Evolutionary conservation across 2,888 invertebrate genomes (phyloP).

Genomic region (Sinodicranocentrus sp.): DNA sequence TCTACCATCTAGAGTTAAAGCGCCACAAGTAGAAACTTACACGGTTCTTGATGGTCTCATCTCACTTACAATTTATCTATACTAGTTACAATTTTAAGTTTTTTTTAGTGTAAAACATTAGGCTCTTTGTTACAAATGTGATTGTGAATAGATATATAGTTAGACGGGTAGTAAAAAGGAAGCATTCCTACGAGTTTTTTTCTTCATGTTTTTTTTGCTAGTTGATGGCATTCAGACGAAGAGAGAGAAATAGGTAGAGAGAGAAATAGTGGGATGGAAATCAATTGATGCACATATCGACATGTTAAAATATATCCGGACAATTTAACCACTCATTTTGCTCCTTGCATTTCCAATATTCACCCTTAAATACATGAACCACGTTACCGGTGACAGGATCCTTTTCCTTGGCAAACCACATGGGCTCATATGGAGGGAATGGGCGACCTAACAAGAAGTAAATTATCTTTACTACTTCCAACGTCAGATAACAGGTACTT

Average conservation of each 20-base stretch:
- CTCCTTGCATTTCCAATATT: slow-evolving; percentile 96
- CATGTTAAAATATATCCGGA: slow-evolving; percentile 88
- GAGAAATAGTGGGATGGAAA: too few species aligned
- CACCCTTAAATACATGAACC: slow-evolving; percentile 90
- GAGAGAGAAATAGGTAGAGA: too few species aligned
- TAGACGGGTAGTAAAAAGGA: slow-evolving; percentile 16
- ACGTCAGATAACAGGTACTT: too few species aligned
- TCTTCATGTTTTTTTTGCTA: not conserved
- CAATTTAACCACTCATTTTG: slow-evolving; percentile 93
- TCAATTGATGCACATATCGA: not conserved
- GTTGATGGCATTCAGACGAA: slow-evolving; percentile 11
- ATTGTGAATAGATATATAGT: slow-evolving; percentile 8
- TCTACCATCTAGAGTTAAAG: slow-evolving; percentile 9
- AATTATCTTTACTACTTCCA: not conserved
- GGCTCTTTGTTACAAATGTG: slow-evolving; percentile 38
- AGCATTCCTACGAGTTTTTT: slow-evolving; percentile 55
- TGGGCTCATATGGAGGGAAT: slow-evolving; percentile 87
- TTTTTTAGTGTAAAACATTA: slow-evolving; percentile 39
- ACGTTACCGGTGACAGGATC: slow-evolving; percentile 83
- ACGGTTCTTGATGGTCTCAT: slow-evolving; percentile 3
- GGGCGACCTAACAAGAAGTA: slow-evolving; percentile 81
- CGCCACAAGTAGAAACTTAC: slow-evolving; percentile 29
- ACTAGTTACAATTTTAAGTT: slow-evolving; percentile 10
- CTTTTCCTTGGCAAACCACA: slow-evolving; percentile 93
- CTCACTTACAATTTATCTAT: not conserved